These are phyloP conservation scores for Machimus atricapillus DNA, from an alignment of 2,888 invertebrate genomes.

Conservation along the genomic window DNA sequence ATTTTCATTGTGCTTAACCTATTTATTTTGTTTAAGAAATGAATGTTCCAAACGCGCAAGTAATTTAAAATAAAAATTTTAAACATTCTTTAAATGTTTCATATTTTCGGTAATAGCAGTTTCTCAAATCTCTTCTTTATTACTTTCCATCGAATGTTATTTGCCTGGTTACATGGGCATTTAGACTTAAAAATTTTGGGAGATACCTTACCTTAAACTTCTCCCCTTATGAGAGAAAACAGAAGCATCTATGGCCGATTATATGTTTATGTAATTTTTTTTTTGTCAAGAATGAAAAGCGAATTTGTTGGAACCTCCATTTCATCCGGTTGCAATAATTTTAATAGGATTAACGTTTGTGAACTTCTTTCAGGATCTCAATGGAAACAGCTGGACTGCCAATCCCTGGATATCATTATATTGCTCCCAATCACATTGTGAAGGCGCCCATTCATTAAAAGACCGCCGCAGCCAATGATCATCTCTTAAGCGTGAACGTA, in stretches of 20 bases:
- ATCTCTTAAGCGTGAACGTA: background rate
- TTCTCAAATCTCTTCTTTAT: background rate
- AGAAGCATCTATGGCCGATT: background rate
- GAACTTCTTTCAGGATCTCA: slow-evolving; percentile 79
- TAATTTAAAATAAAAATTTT: background rate
- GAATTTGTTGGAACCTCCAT: background rate
- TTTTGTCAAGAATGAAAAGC: background rate
- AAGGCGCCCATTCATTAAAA: slow-evolving; percentile 88
- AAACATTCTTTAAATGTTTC: background rate
- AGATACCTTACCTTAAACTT: too few relatives aligned
- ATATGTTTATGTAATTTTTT: background rate
- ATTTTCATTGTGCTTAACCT: slow-evolving; percentile 42
- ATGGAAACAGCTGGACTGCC: slow-evolving; percentile 94
- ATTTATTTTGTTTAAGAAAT: background rate
- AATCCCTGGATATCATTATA: slow-evolving; percentile 90
- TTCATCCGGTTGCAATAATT: background rate
- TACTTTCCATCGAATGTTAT: background rate
- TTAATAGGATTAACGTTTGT: background rate
- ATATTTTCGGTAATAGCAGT: background rate
- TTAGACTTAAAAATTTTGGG: background rate
- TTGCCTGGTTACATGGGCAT: background rate
- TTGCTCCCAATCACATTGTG: slow-evolving; percentile 91
- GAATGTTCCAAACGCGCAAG: background rate
- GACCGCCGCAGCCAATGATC: background rate
- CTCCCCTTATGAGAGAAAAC: background rate